Base-by-base conservation (phyloP, 1,140 invertebrate species). In the Platyscapa corneri region DNA sequence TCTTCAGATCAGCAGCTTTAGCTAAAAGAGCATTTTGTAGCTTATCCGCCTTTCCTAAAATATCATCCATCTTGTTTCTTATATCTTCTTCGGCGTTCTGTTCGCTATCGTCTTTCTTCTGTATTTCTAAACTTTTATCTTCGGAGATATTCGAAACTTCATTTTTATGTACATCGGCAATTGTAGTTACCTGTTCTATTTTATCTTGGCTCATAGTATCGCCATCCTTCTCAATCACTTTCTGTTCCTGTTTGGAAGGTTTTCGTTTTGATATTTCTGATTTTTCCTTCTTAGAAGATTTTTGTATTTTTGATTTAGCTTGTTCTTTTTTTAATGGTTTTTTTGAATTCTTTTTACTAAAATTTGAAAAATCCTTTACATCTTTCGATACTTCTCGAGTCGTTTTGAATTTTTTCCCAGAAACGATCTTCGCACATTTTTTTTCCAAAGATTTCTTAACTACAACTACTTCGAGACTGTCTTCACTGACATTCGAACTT, bases 161-260 rank as follows among this genome's bases (percentile, higher is more conserved):
- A 83, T 92, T 90, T 78, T 93, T 92, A 81, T 93, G 93, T 30
- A 93, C 88, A 60, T 93, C 90, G 0, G 92, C 93, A 23, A 90
- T 91, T 1, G 93, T 90, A 3, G 91, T 89, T 0, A 93, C 90
- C 23, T 87, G 88, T 81, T 93, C 91, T 0, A 92, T 90, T 0
- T 90, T 90, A 39, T 93, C 92, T 30, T 93, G 92, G 65, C 91
- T 93, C 0, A 92, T 93, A 72, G 90, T 93, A 37, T 93, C 93
- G 16, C 85, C 80, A 64, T 93, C 90, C 32, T 87, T 88, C 0
- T 90, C 85, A 34, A 34, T 78, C 77, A 46, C 20, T 79, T 77
- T 87, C 77, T 53, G 78, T 46, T 83, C 75, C 78, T 86, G 67
- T 86, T 74, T 46, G 30, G n/a, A 86, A 49, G 79, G 74, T 87